Percentiles rank a stretch among this genome's conserved stretches.
Conservation (phyloP, 2,888 invertebrate species). For the Cacoxenus indagator region DNA sequence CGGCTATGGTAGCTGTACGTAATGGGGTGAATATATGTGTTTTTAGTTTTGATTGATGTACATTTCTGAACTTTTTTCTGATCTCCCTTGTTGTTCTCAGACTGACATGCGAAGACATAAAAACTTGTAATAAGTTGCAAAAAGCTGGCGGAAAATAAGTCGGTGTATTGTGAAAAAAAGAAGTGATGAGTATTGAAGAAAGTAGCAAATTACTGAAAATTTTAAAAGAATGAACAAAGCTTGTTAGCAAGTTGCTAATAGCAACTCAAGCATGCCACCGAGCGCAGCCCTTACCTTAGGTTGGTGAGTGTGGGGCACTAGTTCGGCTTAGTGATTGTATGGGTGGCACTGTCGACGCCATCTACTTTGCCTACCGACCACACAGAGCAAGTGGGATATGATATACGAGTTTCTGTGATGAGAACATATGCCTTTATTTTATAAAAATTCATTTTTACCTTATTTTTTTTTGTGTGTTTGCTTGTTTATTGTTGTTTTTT, state of each 20-base stretch:
- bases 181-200: no score
- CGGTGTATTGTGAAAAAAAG: no score
- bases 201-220: no score
- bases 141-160: no score
- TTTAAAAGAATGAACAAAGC: background rate
- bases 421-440: constrained; percentile 47
- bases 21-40: no score
- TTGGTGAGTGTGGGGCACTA: no score
- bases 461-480: background rate
- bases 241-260: background rate
- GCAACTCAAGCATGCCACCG: background rate
- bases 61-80: no score
- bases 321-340: background rate
- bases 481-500: constrained; percentile 33
- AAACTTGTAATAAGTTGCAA: no score
- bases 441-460: constrained; percentile 49
- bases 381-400: constrained; percentile 39
- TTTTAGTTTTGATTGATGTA: no score
- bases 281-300: background rate
- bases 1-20: no score
- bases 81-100: no score
- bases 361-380: constrained; percentile 1
- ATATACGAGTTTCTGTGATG: background rate
- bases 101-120: no score
- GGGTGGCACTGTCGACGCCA: background rate